A percentile compares a stretch with the other conserved stretches of the same genome.
Conservation (phyloP, 1,140 invertebrate genomes). For the Teleogryllus occipitalis region DNA sequence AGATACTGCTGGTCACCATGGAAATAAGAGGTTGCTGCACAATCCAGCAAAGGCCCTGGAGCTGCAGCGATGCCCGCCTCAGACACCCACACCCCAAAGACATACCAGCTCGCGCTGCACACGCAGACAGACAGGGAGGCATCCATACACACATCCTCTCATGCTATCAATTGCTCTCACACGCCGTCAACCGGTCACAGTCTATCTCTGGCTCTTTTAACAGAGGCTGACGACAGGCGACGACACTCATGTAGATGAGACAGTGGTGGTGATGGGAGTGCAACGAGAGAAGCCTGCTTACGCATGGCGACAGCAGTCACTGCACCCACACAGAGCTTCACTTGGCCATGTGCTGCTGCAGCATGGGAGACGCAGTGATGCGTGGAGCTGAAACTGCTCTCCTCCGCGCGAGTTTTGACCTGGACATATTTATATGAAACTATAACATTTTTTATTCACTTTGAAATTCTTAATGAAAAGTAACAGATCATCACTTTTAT, state of each 20-base stretch:
- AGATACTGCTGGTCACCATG: background rate
- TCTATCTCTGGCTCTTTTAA: background rate
- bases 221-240: background rate
- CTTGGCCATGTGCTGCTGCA: slow-evolving; percentile 11
- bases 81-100: background rate
- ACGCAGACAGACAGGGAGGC: background rate
- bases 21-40: slow-evolving; percentile 4
- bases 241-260: background rate
- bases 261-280: slow-evolving; percentile 6
- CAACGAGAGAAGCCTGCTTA: slow-evolving; percentile 9
- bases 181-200: background rate
- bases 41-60: background rate
- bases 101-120: background rate
- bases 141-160: background rate
- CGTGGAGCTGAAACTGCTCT: slow-evolving; percentile 10
- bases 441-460: too few species aligned
- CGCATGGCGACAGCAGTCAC: background rate
- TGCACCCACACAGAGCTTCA: background rate
- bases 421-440: background rate
- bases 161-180: background rate
- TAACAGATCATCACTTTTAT: too few species aligned
- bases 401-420: slow-evolving; percentile 22
- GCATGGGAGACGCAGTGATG: background rate
- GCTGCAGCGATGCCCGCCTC: background rate
- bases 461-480: too few species aligned